Percentiles rank a stretch among this genome's conserved stretches.
These are phyloP conservation scores for Sinelater perroti DNA, from an alignment of 2,888 invertebrate genomes.

Conservation along the genomic window DNA sequence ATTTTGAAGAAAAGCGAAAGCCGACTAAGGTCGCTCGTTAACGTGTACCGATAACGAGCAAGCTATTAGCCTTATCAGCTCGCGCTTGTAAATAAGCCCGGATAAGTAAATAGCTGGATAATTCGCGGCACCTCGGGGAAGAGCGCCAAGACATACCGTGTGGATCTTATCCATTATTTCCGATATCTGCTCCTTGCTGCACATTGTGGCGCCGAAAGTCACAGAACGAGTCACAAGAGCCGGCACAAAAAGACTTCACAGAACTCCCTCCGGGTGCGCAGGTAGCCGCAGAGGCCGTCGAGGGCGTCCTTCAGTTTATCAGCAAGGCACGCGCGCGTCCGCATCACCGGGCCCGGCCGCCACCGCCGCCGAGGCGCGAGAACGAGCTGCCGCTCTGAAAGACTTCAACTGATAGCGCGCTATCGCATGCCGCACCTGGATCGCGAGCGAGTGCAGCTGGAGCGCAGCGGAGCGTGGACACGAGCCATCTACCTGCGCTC, in stretches of 20 bases:
- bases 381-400: constrained; percentile 10
- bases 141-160: constrained; percentile 67
- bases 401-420: constrained; percentile 13
- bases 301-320: not conserved
- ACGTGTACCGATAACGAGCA: too few species aligned
- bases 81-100: too few species aligned
- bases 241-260: constrained; percentile 3
- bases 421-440: constrained; percentile 31
- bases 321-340: not conserved
- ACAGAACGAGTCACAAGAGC: constrained; percentile 1
- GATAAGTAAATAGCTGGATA: too few species aligned
- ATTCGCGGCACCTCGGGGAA: too few species aligned
- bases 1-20: too few species aligned
- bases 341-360: constrained; percentile 25
- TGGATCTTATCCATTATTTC: constrained; percentile 79
- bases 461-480: constrained; percentile 27
- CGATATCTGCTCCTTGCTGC: constrained; percentile 75
- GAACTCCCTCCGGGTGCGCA: not conserved
- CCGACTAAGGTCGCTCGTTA: too few species aligned
- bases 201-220: constrained; percentile 60
- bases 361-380: constrained; percentile 23
- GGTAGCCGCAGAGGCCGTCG: not conserved
- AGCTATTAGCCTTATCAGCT: too few species aligned
- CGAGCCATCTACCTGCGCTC: constrained; percentile 41
- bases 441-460: constrained; percentile 20